Evolutionary conservation across 1,140 invertebrate genomes (phyloP).

Genomic region (Zaprionus kolodkinae): DNA sequence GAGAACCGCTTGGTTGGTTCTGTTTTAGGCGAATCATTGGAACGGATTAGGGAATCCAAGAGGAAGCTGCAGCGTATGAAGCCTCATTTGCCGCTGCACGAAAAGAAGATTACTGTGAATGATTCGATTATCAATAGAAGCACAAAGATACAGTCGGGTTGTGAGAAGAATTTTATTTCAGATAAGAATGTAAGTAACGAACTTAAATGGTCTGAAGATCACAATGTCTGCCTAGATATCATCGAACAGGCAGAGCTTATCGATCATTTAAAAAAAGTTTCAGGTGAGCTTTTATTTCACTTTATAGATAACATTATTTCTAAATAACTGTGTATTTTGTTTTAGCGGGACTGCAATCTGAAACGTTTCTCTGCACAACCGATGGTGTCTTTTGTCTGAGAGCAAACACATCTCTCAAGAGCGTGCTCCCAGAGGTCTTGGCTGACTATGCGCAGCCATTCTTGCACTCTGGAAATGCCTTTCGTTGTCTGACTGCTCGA

Average conservation of each 20-base stretch:
- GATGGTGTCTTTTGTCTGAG: conserved; percentile 32
- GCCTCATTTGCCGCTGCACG: background rate
- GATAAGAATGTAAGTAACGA: conserved; percentile 49
- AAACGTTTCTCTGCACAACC: conserved; percentile 71
- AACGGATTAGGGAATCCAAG: conserved; percentile 27
- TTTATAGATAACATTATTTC: background rate
- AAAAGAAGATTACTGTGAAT: background rate
- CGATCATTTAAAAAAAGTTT: conserved; percentile 51
- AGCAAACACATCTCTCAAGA: conserved; percentile 48
- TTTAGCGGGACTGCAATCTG: conserved; percentile 85
- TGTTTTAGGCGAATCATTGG: conserved; percentile 26
- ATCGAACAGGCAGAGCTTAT: conserved; percentile 33
- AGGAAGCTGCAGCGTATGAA: background rate
- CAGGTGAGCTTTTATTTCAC: conserved; percentile 14
- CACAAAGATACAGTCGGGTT: background rate
- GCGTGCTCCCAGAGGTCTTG: conserved; percentile 60
- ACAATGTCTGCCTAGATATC: conserved; percentile 13
- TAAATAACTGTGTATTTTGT: background rate
- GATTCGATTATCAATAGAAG: background rate
- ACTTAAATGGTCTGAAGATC: conserved; percentile 18
- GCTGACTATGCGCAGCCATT: conserved; percentile 57
- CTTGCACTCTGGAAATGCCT: conserved; percentile 66
- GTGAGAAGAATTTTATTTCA: conserved; percentile 49
- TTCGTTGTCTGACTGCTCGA: conserved; percentile 47
- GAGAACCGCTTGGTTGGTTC: background rate